A percentile compares a stretch with the other conserved stretches of the same genome.
Evolutionary conservation across 92 coral and sea anemone species (phyloP).

Genomic region (Epizoanthus stellaris): DNA sequence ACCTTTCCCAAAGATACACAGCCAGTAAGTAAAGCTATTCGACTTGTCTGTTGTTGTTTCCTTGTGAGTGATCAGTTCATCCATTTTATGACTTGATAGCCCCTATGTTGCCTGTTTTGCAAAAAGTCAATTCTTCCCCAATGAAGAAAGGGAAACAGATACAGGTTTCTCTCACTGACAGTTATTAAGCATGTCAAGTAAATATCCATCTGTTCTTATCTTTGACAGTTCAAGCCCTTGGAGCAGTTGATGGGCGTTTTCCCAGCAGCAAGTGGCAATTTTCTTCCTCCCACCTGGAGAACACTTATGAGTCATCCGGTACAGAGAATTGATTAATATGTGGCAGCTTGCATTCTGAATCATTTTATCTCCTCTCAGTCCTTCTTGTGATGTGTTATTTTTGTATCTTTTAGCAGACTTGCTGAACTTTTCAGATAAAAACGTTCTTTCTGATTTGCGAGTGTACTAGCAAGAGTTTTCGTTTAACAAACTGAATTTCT

Average conservation of each 20-base stretch:
- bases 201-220: not conserved
- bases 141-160: no score
- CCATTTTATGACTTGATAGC: no score
- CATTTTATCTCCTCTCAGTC: not conserved
- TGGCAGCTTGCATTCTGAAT: not conserved
- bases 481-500: not conserved
- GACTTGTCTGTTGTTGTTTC: no score
- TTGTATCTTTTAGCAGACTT: not conserved
- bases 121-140: no score
- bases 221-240: slow-evolving; percentile 90
- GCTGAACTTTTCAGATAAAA: not conserved
- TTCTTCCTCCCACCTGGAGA: slow-evolving; percentile 97
- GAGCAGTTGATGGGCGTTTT: slow-evolving; percentile 99
- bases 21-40: slow-evolving; percentile 67
- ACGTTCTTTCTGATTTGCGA: not conserved
- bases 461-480: not conserved
- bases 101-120: no score
- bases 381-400: not conserved
- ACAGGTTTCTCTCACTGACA: no score
- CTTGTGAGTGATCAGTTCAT: not conserved
- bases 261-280: slow-evolving; percentile 99
- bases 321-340: slow-evolving; percentile 16
- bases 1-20: slow-evolving; percentile 91
- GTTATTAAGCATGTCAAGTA: not conserved
- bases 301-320: slow-evolving; percentile 91